These are phyloP conservation scores for Andricus grossulariae DNA, from an alignment of 1,140 invertebrate species.

Conservation along the genomic window DNA sequence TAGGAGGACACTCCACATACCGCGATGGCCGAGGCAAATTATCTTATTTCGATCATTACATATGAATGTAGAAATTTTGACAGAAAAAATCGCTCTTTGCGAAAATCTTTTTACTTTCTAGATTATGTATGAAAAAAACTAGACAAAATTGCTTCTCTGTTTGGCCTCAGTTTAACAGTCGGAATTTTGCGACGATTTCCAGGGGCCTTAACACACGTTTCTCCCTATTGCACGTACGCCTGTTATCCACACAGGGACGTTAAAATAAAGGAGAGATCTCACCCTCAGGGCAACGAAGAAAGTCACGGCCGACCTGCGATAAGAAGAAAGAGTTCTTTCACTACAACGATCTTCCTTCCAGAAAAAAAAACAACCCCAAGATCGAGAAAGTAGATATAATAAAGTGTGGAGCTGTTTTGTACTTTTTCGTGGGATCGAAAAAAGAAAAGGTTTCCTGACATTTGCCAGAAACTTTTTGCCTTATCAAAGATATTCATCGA, in stretches of 20 bases:
- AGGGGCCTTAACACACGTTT: neutral
- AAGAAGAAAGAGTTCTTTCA: slow-evolving; percentile 13
- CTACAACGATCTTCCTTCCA: slow-evolving; percentile 7
- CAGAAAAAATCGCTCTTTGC: too few species aligned
- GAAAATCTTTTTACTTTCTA: too few species aligned
- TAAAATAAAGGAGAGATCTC: neutral
- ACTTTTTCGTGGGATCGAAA: neutral
- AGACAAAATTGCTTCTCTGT: too few species aligned
- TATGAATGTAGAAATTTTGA: too few species aligned
- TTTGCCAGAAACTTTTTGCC: neutral
- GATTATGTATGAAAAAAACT: too few species aligned
- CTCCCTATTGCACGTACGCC: neutral
- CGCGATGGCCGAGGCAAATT: too few species aligned
- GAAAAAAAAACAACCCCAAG: slow-evolving; percentile 20
- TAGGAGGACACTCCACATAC: too few species aligned
- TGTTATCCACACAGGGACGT: slow-evolving; percentile 4
- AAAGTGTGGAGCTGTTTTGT: slow-evolving; percentile 1
- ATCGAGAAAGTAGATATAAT: slow-evolving; percentile 17
- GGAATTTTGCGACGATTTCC: too few species aligned
- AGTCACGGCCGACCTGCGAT: neutral
- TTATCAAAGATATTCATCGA: neutral
- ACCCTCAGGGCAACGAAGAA: neutral
- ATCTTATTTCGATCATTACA: too few species aligned
- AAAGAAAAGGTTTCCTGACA: neutral
- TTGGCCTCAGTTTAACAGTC: too few species aligned